phyloP scores from a whole-genome alignment of 2,888 invertebrate species.

The Tipula unca region DNA sequence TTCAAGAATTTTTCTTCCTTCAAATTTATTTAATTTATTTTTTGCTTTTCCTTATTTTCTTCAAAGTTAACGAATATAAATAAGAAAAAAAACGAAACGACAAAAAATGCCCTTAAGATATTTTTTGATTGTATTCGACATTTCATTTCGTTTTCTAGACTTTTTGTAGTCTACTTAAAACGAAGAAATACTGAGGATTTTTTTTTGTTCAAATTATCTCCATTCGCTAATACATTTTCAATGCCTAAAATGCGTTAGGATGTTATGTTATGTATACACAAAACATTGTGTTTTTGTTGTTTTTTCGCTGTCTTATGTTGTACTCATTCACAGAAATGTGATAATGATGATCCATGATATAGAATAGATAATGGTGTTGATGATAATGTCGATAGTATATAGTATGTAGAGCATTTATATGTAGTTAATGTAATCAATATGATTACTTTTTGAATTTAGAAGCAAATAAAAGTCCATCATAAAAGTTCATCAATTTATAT shows the following conservation, averaged over 20 bases:
- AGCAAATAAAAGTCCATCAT: background rate
- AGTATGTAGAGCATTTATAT: background rate
- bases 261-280: background rate
- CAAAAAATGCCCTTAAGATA: background rate
- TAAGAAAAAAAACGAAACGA: background rate
- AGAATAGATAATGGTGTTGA: background rate
- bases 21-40: background rate
- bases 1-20: background rate
- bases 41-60: background rate
- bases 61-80: background rate
- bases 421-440: background rate
- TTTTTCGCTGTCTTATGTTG: background rate
- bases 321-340: background rate
- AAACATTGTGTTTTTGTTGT: background rate
- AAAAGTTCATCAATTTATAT: too few relatives aligned
- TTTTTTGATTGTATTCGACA: background rate
- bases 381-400: background rate
- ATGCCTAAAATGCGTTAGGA: background rate
- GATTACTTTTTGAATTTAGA: background rate
- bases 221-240: background rate
- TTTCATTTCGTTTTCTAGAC: background rate
- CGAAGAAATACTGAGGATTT: background rate
- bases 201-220: background rate
- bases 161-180: background rate
- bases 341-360: background rate